Percentiles rank a stretch among this genome's conserved stretches.
Evolutionary conservation across 1,140 invertebrate species (phyloP).

Genomic region (Drosophila melanica): DNA sequence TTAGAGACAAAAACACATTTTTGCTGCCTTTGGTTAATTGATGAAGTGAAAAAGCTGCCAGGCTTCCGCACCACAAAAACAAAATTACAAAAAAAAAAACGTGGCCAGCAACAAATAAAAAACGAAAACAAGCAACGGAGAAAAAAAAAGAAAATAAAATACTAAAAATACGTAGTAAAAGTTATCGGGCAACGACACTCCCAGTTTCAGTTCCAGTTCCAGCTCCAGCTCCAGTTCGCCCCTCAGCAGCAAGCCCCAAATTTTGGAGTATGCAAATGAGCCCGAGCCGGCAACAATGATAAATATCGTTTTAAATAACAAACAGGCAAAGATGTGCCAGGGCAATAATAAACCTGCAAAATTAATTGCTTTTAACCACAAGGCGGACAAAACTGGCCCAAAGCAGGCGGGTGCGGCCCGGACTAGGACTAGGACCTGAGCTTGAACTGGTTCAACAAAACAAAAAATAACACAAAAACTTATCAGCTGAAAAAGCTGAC

Average conservation of each 20-base stretch:
- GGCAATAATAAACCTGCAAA: slow-evolving; percentile 68
- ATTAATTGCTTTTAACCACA: slow-evolving; percentile 69
- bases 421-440: no score
- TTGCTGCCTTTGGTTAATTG: slow-evolving; percentile 77
- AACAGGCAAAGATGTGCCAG: slow-evolving; percentile 53
- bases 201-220: slow-evolving; percentile 19
- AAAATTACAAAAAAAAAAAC: slow-evolving; percentile 22
- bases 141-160: slow-evolving; percentile 41
- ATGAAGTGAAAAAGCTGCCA: slow-evolving; percentile 72
- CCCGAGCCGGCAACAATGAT: slow-evolving; percentile 60
- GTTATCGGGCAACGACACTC: slow-evolving; percentile 71
- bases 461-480: no score
- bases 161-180: slow-evolving; percentile 52
- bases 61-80: slow-evolving; percentile 26
- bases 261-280: slow-evolving; percentile 37
- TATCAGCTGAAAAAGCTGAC: no score
- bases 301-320: slow-evolving; percentile 78
- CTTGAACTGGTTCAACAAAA: no score
- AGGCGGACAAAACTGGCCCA: slow-evolving; percentile 14
- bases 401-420: neutral
- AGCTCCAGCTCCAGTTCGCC: slow-evolving; percentile 11
- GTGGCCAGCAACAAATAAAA: slow-evolving; percentile 9
- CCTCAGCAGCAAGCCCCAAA: neutral
- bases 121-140: slow-evolving; percentile 4
- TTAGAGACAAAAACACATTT: slow-evolving; percentile 78